Evolutionary conservation across 1,140 invertebrate species (phyloP), one percentile per base, ranked within the genome.

Genomic region (Brachionus rubens): DNA sequence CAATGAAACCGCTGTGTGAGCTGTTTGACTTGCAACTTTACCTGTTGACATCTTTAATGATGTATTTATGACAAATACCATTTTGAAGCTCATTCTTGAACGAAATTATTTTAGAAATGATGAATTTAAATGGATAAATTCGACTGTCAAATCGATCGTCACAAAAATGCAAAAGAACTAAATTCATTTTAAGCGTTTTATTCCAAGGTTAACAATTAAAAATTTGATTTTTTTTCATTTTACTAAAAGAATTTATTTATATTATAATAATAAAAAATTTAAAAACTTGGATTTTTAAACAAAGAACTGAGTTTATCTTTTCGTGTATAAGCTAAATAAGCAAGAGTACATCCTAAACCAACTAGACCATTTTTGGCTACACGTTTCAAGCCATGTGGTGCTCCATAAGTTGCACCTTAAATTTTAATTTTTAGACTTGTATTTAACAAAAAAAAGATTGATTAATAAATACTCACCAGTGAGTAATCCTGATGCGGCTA

Each of bases 271-370:
- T 43, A 65, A 24, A 43, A 41, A 43, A 65, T 43, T 65, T 21
- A 43, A 65, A 43, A 65, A 65, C 33, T 65, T 65, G 33, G 40
- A 65, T 65, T 65, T 65, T 65, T 65, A 43, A 65, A 47, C 33
- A 72, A 72, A 30, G 68, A 26, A 36, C 33, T 72, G 7, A 72
- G 28, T 19, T 36, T 50, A 40, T 72, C 68, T 50, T 33, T 47
- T 28, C 68, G 30, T 21, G 68, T 72, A 41, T 72, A 72, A 3
- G 50, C 46, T 12, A 72, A 28, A 50, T 72, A 72, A 36, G 68
- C 46, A 24, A 72, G 68, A 72, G 46, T 72, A 72, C 46, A 54
- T 33, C 68, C 68, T 48, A 72, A 30, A 72, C 68, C 68, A 24
- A 72, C 12, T 12, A 54, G 16, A 54, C 68, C 68, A 54, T 41